phyloP scores from a whole-genome alignment of 2,113 vertebrate species.

The Menidia beryllina region DNA sequence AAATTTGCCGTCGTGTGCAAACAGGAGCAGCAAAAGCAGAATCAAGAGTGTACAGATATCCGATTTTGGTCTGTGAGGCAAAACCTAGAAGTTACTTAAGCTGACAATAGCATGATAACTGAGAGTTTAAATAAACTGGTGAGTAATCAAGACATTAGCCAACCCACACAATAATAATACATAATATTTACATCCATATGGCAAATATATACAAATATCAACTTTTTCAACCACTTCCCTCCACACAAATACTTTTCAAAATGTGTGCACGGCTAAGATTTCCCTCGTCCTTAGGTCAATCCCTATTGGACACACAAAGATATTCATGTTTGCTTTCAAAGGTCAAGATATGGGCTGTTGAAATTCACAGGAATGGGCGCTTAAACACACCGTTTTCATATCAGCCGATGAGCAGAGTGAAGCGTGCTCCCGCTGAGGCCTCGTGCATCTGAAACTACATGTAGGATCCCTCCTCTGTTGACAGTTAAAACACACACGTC shows the following conservation, averaged over 20 bases:
- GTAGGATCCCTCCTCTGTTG: slow-evolving; percentile 3
- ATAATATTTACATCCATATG: too few relatives aligned
- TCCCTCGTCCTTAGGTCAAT: neutral
- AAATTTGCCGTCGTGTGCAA: slow-evolving; percentile 33
- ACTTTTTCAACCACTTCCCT: too few relatives aligned
- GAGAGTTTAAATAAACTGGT: neutral
- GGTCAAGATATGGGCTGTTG: slow-evolving; percentile 29
- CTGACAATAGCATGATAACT: neutral
- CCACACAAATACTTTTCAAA: neutral
- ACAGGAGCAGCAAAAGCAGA: slow-evolving; percentile 2
- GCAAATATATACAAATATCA: too few relatives aligned
- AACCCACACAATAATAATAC: too few relatives aligned
- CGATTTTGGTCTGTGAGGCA: slow-evolving; percentile 2
- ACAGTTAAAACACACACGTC: slow-evolving; percentile 23
- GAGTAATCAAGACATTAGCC: too few relatives aligned
- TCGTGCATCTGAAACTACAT: neutral
- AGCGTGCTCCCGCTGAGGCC: slow-evolving; percentile 14
- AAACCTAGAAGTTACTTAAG: slow-evolving; percentile 10
- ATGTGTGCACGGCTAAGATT: neutral
- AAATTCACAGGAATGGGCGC: slow-evolving; percentile 20
- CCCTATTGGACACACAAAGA: slow-evolving; percentile 15
- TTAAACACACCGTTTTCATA: slow-evolving; percentile 10
- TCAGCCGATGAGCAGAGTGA: slow-evolving; percentile 24
- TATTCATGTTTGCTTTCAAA: slow-evolving; percentile 50
- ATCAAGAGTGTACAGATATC: slow-evolving; percentile 14